Base-by-base conservation (phyloP, 2,797 vertebrate genomes). In the Aselliscus stoliczkanus region DNA sequence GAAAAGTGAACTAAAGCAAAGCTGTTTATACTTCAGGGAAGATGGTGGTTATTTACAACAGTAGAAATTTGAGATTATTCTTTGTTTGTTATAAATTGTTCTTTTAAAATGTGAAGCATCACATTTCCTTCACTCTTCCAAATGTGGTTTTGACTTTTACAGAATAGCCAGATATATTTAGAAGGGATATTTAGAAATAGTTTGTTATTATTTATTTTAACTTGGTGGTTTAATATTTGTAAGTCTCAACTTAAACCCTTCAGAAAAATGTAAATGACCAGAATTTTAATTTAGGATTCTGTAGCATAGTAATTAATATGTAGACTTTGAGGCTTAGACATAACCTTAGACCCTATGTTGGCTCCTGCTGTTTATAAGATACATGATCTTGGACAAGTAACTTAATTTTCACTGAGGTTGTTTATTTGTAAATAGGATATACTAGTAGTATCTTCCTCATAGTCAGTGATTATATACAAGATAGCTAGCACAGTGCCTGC, bases 141-240 rank as follows among this genome's bases (percentile, higher is more conserved):
- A 84, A n/a, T 73, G 50, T 73, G 69, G 42, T 12, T 58, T 83
- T 96, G 70, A 60, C 34, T 77, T 91, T 58, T 60, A 65, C 90
- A 72, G 14, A 72, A 58, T 42, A 92, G 21, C 29, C 12, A 65
- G 39, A 50, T 89, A 76, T 37, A 72, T 83, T 25, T 87, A 81
- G n/a, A 88, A 80, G 14, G 44, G 7, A 56, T 81, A 13, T 92
- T 92, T 70, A 60, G n/a, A 94, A 81, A 58, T 86, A 80, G 44
- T 47, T 95, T 72, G 18, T 65, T 56, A 37, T 83, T 83, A 29
- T 18, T 64, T 65, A 81, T 84, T 80, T 6, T 70, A 62, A 50
- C 31, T 44, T 70, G 25, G 27, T 75, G 50, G 27, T 93, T 90
- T 75, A 93, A 56, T 93, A 76, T 90, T 83, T 92, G 27, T 96